Conservation (phyloP, 2,797 vertebrate genomes). For the Bryconaethiops microstoma region DNA sequence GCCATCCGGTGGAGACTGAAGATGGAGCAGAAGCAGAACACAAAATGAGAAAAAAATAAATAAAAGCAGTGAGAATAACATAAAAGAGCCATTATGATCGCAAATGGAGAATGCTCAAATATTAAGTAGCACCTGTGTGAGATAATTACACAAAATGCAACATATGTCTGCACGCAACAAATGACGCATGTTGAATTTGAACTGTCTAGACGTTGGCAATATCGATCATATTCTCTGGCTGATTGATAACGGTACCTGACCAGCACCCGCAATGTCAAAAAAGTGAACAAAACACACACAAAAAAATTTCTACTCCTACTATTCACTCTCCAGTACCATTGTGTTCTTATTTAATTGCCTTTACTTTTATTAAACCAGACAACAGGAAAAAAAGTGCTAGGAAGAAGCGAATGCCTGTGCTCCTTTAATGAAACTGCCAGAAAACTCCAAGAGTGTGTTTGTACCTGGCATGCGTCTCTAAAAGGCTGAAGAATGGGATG, state of each 20-base stretch:
- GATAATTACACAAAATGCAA: too few relatives aligned
- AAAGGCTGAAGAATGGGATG: background rate
- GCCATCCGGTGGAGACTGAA: constrained; percentile 69
- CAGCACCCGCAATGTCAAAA: background rate
- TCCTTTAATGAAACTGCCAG: constrained; percentile 21
- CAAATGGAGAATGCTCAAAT: too few relatives aligned
- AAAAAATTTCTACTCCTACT: background rate
- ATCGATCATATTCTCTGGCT: too few relatives aligned
- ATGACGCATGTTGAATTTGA: too few relatives aligned
- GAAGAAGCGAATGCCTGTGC: background rate
- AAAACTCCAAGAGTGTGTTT: background rate
- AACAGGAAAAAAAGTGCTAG: background rate
- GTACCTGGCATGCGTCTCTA: constrained; percentile 4
- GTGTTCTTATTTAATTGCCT: background rate
- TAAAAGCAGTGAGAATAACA: background rate
- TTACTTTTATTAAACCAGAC: background rate
- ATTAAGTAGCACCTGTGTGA: too few relatives aligned
- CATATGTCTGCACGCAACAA: too few relatives aligned
- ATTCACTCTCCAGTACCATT: background rate
- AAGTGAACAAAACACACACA: background rate
- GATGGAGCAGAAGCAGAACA: background rate
- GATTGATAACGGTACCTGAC: too few relatives aligned
- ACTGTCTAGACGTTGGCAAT: too few relatives aligned
- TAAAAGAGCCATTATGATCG: too few relatives aligned
- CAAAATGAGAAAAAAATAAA: background rate